A percentile compares a stretch with the other conserved stretches of the same genome.
These are phyloP conservation scores for Stramonita haemastoma DNA, from an alignment of 2,888 invertebrate species.

Conservation along the genomic window DNA sequence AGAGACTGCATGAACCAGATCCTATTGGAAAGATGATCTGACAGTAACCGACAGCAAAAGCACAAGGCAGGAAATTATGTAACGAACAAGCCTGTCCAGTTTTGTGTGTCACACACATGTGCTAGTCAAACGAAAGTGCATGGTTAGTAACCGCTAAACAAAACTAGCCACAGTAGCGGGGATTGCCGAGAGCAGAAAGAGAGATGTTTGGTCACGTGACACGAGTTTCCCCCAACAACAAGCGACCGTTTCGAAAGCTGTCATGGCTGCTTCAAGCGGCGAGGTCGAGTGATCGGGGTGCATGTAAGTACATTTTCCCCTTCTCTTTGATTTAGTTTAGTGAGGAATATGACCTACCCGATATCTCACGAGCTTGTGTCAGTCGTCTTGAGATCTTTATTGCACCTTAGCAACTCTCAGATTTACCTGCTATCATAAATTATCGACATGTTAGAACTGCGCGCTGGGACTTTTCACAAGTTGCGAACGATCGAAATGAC, in stretches of 20 bases:
- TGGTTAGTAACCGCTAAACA: conserved; percentile 12
- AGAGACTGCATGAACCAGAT: neutral
- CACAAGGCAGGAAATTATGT: neutral
- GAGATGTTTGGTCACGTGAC: conserved; percentile 53
- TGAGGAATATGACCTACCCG: neutral
- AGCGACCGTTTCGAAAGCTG: conserved; percentile 37
- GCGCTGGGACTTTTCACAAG: conserved; percentile 16
- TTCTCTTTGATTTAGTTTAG: neutral
- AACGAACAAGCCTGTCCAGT: conserved; percentile 7
- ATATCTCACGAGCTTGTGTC: neutral
- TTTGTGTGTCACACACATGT: neutral
- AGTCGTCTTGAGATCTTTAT: neutral
- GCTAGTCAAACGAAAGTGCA: no score
- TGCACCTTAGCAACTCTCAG: neutral
- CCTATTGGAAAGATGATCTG: neutral
- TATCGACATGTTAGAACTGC: neutral
- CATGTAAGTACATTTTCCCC: conserved; percentile 35
- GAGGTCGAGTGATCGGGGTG: neutral
- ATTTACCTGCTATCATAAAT: neutral
- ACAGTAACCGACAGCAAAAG: neutral
- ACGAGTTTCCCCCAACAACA: conserved; percentile 53
- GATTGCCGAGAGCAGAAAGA: conserved; percentile 18
- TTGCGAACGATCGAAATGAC: conserved; percentile 8
- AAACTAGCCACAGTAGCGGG: neutral
- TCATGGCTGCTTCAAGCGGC: conserved; percentile 38